A percentile compares a stretch with the other conserved stretches of the same genome.
Evolutionary conservation across 2,888 invertebrate genomes (phyloP).

Genomic region (Scaptomyza caliginosa): DNA sequence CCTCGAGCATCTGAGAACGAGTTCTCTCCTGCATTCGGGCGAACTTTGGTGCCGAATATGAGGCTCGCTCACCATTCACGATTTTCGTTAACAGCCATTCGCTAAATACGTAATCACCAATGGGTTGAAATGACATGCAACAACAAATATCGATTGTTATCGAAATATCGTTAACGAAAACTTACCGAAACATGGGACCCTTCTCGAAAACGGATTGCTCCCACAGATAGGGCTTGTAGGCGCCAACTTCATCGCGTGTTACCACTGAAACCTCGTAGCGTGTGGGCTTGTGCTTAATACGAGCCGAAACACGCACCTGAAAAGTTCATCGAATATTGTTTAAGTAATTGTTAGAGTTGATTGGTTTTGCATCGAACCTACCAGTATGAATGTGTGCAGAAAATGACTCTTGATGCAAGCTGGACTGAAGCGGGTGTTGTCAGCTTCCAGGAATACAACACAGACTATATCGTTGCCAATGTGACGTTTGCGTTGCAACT

Average conservation of each 20-base stretch:
- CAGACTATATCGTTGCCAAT: constrained; percentile 98
- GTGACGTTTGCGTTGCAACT: constrained; percentile 95
- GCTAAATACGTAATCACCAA: constrained; percentile 75
- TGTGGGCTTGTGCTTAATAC: constrained; percentile 93
- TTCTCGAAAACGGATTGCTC: constrained; percentile 97
- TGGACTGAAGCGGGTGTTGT: constrained; percentile 96
- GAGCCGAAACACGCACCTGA: constrained; percentile 93
- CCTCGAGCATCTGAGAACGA: constrained; percentile 96
- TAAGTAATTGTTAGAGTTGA: background rate
- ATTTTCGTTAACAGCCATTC: constrained; percentile 97
- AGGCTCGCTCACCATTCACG: constrained; percentile 96
- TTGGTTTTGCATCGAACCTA: constrained; percentile 47
- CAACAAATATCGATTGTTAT: background rate
- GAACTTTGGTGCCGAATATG: constrained; percentile 97
- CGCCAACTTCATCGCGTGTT: constrained; percentile 96
- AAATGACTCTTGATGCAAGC: constrained; percentile 98
- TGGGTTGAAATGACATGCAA: background rate
- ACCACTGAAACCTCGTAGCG: constrained; percentile 96
- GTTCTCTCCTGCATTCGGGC: constrained; percentile 97
- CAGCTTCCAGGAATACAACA: constrained; percentile 96
- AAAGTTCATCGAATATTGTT: background rate
- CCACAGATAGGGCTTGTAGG: constrained; percentile 97
- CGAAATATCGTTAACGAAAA: no score
- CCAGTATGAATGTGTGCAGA: constrained; percentile 95
- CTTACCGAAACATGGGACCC: constrained; percentile 94